Evolutionary conservation across 2,797 vertebrate genomes (phyloP), one percentile per base, ranked within the genome.

Genomic region (Lycodopsis pacificus): DNA sequence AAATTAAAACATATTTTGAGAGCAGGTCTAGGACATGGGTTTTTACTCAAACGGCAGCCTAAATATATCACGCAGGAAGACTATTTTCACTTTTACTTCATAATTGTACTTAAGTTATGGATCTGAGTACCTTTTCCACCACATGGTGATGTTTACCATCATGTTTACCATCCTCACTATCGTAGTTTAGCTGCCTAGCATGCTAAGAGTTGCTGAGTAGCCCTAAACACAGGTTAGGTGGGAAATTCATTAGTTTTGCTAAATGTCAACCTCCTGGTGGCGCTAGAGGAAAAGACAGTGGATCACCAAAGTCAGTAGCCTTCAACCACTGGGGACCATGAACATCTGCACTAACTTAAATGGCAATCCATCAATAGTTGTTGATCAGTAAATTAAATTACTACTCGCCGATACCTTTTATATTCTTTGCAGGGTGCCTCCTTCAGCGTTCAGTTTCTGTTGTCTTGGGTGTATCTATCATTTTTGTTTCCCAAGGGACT

Each of bases 401-500:
- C 42, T 7, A 44, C 42, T 57, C 22, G 25, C n/a, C 4, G 51
- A 7, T n/a, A 20, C 20, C 10, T 30, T 68, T 44, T 8, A 25
- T 53, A 34, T 58, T 53, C 13, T 6, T 25, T 8, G 4, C 4
- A 57, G 42, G 25, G 3, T 12, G n/a, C 49, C 63, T 73, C 6
- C 14, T 56, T 61, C 32, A 73, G 48, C 44, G 54, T n/a, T 36
- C 38, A 46, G 20, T n/a, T 30, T 22, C 27, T 40, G 44, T 54
- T 51, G 19, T 78, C 71, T 85, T 27, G 57, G 25, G 14, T 80
- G 54, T 56, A 63, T 72, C 69, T 54, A 20, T 30, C 53, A 49
- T 19, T 14, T 64, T 14, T 22, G 8, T 71, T 62, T 68, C 79
- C 73, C 17, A 3, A 25, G 71, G 64, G 81, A 22, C 71, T 67